A percentile compares a stretch with the other conserved stretches of the same genome.
Evolutionary conservation across 2,797 vertebrate genomes (phyloP).

Genomic region (Chelmon rostratus): DNA sequence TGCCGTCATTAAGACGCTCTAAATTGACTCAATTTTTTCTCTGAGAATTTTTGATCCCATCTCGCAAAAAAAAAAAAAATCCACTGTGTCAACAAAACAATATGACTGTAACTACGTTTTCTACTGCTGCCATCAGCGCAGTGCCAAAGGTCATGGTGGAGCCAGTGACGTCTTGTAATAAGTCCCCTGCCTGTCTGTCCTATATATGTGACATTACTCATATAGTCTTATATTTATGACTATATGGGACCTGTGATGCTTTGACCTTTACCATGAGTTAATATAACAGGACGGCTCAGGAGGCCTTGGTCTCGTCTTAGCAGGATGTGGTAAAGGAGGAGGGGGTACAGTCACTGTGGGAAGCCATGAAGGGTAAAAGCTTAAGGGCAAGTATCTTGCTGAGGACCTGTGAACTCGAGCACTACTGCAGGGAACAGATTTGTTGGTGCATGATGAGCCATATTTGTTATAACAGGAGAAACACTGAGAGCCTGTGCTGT

Average conservation of each 20-base stretch:
- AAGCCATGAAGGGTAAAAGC: slow-evolving; percentile 44
- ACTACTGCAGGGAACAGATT: slow-evolving; percentile 21
- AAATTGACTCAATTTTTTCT: neutral
- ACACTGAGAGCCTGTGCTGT: neutral
- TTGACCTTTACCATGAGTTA: slow-evolving; percentile 54
- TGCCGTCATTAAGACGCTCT: neutral
- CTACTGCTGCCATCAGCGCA: neutral
- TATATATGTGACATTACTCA: slow-evolving; percentile 3
- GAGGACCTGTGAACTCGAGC: slow-evolving; percentile 46
- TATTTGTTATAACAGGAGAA: slow-evolving; percentile 22
- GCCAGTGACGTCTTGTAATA: neutral
- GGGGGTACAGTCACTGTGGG: slow-evolving; percentile 40
- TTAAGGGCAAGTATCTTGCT: slow-evolving; percentile 34
- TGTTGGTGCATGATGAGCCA: slow-evolving; percentile 26
- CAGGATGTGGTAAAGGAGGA: slow-evolving; percentile 44
- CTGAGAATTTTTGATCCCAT: neutral
- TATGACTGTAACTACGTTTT: no score
- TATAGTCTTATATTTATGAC: slow-evolving; percentile 33
- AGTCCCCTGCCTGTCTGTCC: neutral
- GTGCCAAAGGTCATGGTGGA: neutral
- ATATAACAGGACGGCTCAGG: slow-evolving; percentile 40
- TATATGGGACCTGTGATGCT: slow-evolving; percentile 4
- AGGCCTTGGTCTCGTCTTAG: slow-evolving; percentile 25
- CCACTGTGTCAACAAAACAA: neutral
- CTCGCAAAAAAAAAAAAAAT: neutral